Percentiles rank a stretch among this genome's conserved stretches.
Evolutionary conservation across 2,888 invertebrate species (phyloP).

Genomic region (Vannuccia rotundouncinata): DNA sequence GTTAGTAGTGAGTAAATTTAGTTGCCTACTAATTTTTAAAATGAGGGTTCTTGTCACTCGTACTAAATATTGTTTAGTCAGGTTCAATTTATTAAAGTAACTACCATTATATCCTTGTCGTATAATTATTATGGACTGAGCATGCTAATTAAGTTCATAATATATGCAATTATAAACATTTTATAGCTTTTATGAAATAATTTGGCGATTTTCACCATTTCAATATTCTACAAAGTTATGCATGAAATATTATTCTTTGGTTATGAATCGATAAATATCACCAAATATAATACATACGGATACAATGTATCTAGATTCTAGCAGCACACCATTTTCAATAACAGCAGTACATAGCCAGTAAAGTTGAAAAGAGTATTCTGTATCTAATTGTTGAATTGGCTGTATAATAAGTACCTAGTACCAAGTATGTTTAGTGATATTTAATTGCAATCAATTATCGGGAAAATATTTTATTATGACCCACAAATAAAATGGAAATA

Average conservation of each 20-base stretch:
- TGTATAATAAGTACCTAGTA: not conserved
- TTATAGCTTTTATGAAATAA: not conserved
- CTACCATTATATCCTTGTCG: not conserved
- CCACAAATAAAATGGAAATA: not conserved
- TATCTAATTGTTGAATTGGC: not conserved
- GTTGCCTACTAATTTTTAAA: no score
- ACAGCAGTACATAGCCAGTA: not conserved
- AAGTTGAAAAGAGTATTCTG: not conserved
- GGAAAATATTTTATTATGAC: not conserved
- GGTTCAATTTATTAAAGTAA: not conserved
- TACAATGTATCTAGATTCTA: not conserved
- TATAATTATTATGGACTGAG: not conserved
- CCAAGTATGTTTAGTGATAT: not conserved
- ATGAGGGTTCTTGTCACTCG: no score
- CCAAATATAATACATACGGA: not conserved
- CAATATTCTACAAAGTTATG: not conserved
- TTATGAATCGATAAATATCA: not conserved
- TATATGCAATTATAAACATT: not conserved
- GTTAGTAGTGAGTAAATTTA: no score
- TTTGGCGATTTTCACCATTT: not conserved
- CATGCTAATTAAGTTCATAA: not conserved
- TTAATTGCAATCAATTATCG: not conserved
- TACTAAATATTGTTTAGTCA: no score
- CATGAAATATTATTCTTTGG: no score
- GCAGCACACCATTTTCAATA: not conserved